These are phyloP conservation scores for Drosophila asahinai DNA, from an alignment of 1,140 invertebrate species.

Conservation along the genomic window DNA sequence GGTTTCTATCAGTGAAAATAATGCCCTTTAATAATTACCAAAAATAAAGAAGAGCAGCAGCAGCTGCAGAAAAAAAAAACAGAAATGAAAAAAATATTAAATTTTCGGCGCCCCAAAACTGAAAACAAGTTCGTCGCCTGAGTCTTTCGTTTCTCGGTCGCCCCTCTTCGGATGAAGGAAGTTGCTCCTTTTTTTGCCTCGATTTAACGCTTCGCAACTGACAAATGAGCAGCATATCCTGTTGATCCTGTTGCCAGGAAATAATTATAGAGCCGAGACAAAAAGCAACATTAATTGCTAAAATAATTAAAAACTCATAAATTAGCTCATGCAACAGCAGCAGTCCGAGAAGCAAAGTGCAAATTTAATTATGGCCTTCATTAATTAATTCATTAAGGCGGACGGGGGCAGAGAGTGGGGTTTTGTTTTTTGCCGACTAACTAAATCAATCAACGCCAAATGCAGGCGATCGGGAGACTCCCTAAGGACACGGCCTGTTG, in stretches of 20 bases:
- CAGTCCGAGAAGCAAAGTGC: slow-evolving; percentile 53
- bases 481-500: slow-evolving; percentile 63
- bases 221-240: slow-evolving; percentile 82
- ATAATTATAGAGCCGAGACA: slow-evolving; percentile 60
- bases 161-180: slow-evolving; percentile 25
- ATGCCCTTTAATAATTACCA: slow-evolving; percentile 68
- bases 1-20: slow-evolving; percentile 63
- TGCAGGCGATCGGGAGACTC: slow-evolving; percentile 51
- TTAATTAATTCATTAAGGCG: slow-evolving; percentile 79
- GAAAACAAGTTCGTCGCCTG: slow-evolving; percentile 75
- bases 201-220: slow-evolving; percentile 68
- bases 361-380: slow-evolving; percentile 77
- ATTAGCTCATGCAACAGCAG: slow-evolving; percentile 50
- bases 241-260: slow-evolving; percentile 74
- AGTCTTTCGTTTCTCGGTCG: slow-evolving; percentile 68
- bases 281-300: slow-evolving; percentile 70
- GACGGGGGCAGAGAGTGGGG: slow-evolving; percentile 15
- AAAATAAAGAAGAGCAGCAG: slow-evolving; percentile 37
- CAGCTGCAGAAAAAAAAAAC: slow-evolving; percentile 72
- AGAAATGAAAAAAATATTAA: slow-evolving; percentile 35
- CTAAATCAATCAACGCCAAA: slow-evolving; percentile 83
- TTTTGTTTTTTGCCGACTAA: slow-evolving; percentile 44
- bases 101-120: slow-evolving; percentile 52
- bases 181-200: slow-evolving; percentile 37
- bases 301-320: slow-evolving; percentile 83